These are phyloP conservation scores for Chelonus insularis DNA, from an alignment of 1,140 invertebrate species.

Conservation along the genomic window DNA sequence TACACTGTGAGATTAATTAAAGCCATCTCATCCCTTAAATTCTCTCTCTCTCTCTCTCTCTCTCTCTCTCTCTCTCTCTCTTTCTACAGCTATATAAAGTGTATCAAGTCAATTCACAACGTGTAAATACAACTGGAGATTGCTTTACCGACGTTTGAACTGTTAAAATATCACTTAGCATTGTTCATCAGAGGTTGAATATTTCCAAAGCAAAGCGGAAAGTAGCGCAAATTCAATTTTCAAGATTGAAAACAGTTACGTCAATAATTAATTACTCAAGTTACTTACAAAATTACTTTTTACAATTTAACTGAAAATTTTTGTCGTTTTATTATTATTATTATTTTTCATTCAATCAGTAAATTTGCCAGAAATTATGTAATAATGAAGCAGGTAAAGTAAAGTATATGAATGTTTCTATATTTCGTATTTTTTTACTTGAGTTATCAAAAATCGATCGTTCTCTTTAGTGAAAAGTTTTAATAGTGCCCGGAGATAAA, in stretches of 20 bases:
- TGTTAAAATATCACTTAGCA: slow-evolving; percentile 14
- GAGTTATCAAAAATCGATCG: slow-evolving; percentile 29
- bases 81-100: background rate
- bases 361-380: too few species aligned
- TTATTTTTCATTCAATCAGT: too few species aligned
- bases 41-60: slow-evolving; percentile 5
- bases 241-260: background rate
- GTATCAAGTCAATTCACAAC: slow-evolving; percentile 1
- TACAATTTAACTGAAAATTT: too few species aligned
- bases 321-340: too few species aligned
- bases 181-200: background rate
- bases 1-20: slow-evolving; percentile 37
- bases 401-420: too few species aligned
- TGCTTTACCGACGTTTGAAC: slow-evolving; percentile 8
- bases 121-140: slow-evolving; percentile 33
- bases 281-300: too few species aligned
- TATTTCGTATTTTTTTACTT: too few species aligned
- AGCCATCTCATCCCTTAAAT: slow-evolving; percentile 13
- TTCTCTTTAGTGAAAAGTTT: slow-evolving; percentile 25
- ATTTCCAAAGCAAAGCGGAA: background rate
- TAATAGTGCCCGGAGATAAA: slow-evolving; percentile 24
- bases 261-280: too few species aligned
- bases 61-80: too few species aligned
- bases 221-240: slow-evolving; percentile 3
- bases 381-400: too few species aligned